A percentile compares a stretch with the other conserved stretches of the same genome.
Evolutionary conservation across 2,113 vertebrate species (phyloP).

Genomic region (Quiscalus mexicanus): DNA sequence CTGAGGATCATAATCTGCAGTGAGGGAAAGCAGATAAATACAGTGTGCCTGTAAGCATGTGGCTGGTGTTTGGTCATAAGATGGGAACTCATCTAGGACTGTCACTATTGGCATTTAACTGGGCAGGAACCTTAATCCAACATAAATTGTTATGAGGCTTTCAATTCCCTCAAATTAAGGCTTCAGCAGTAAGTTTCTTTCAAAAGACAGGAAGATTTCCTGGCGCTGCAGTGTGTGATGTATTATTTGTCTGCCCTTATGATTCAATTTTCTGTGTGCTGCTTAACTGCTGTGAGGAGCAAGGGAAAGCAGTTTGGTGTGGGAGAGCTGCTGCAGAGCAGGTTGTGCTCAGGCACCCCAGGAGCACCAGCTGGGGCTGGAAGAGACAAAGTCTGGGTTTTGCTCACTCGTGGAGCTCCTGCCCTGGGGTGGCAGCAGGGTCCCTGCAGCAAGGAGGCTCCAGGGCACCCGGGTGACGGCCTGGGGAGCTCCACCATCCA

Average conservation of each 20-base stretch:
- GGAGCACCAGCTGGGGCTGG: neutral
- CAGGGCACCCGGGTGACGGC: neutral
- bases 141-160: slow-evolving; percentile 45
- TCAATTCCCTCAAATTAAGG: slow-evolving; percentile 54
- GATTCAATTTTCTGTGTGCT: slow-evolving; percentile 47
- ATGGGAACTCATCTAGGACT: neutral
- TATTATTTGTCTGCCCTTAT: slow-evolving; percentile 35
- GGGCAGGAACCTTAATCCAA: slow-evolving; percentile 49
- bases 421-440: neutral
- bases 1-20: neutral
- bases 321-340: neutral
- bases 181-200: slow-evolving; percentile 30
- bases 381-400: fast-evolving
- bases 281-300: neutral
- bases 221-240: neutral
- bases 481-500: neutral
- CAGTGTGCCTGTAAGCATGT: neutral
- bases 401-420: fast-evolving
- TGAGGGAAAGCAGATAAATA: neutral
- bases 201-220: slow-evolving; percentile 18
- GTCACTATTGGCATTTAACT: slow-evolving; percentile 31
- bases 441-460: fast-evolving
- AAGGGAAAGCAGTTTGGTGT: neutral
- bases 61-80: neutral
- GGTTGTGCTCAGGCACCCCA: fast-evolving